Evolutionary conservation across 2,113 vertebrate species (phyloP), one percentile per base, ranked within the genome.

Genomic region (Gobius niger): DNA sequence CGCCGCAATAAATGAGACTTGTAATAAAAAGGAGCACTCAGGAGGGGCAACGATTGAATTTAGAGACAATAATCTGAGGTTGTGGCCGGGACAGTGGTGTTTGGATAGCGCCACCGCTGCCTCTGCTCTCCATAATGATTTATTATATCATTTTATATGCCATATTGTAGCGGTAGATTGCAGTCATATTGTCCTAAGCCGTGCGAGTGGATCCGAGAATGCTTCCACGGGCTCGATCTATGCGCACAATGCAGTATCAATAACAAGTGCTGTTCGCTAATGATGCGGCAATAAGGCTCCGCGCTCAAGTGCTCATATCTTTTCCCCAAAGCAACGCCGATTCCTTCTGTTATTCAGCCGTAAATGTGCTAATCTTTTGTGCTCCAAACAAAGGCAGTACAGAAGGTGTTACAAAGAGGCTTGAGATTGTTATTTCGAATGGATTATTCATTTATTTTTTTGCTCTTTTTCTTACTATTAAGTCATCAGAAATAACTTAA

Each of bases 1-100:
- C 78, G 44, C 68, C 0, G 82, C 85, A 90, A 90, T 89, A 89
- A 89, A 90, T 86, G 88, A 89, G 85, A 89, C 87, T 44, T 84
- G 88, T 90, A 90, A 90, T 90, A 90, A 86, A 88, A 89, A 84
- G 84, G 68, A 80, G 73, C 76, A 51, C 74, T 71, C n/a, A 6
- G 49, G 67, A 41, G 59, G 66, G 70, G 63, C 3, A 12, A 53
- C 84, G 86, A 89, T 90, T 90, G 87, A 89, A 87, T 90, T 85
- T 85, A 75, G 85, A 89, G 82, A 88, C 87, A 90, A 89, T 90
- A 87, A 87, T 81, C 82, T 68, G 68, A 34, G 73, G 74, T 79
- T 87, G 74, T 84, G 85, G 82, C 76, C 82, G 85, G 86, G 88
- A 84, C 88, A 81, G 51, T 73, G 7, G 74, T 85, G 80, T 86